Percentiles rank a stretch among this genome's conserved stretches.
These are phyloP conservation scores for Abscondita cerata DNA, from an alignment of 2,888 invertebrate species.

Conservation along the genomic window DNA sequence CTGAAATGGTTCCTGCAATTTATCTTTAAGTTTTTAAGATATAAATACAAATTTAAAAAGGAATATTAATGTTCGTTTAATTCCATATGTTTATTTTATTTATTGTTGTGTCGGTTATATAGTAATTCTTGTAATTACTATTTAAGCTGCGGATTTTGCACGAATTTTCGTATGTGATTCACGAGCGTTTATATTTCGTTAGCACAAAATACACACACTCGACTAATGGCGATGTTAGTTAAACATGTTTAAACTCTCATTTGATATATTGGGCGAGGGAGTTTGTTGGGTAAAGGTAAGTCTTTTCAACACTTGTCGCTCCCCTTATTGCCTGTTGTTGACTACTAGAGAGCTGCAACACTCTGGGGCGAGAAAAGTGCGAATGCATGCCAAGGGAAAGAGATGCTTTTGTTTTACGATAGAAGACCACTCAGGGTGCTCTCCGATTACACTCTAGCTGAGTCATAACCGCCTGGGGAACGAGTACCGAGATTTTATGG, in stretches of 20 bases:
- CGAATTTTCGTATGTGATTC: constrained; percentile 18
- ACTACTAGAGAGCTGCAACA: constrained; percentile 39
- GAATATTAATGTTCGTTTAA: no score
- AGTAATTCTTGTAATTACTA: constrained; percentile 21
- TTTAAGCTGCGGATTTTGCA: constrained; percentile 21
- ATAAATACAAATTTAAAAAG: no score
- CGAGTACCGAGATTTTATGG: constrained; percentile 51
- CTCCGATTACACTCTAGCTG: constrained; percentile 49
- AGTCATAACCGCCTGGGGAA: constrained; percentile 52
- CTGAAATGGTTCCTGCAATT: no score
- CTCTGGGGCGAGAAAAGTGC: constrained; percentile 37
- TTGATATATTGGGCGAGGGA: constrained; percentile 22
- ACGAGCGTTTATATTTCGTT: constrained; percentile 17
- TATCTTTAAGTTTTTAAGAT: no score
- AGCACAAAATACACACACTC: constrained; percentile 7
- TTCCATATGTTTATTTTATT: constrained; percentile 3
- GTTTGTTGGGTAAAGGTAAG: constrained; percentile 11
- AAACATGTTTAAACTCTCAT: constrained; percentile 12
- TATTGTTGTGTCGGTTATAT: background rate
- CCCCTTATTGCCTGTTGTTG: constrained; percentile 27
- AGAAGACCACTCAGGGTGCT: constrained; percentile 48
- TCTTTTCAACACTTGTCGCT: constrained; percentile 19
- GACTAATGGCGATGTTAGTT: constrained; percentile 10
- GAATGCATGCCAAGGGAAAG: constrained; percentile 45
- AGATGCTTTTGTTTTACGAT: constrained; percentile 51